phyloP scores from a whole-genome alignment of 2,797 vertebrate genomes.

The Rousettus madagascariensis region DNA sequence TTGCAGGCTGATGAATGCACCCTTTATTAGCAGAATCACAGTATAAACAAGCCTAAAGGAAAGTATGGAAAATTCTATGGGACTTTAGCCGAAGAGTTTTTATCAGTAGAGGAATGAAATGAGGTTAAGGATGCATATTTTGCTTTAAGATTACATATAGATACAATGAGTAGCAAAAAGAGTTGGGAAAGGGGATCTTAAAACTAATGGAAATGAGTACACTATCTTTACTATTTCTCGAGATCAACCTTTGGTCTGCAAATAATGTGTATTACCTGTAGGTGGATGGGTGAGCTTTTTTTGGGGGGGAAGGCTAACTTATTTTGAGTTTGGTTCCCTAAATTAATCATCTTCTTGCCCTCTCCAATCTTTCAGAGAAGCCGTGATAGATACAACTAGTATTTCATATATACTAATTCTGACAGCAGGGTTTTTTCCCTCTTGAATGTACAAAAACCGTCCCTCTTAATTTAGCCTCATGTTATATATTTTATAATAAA shows the following conservation, averaged over 20 bases:
- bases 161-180: neutral
- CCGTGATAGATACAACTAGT: neutral
- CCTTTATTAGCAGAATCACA: conserved; percentile 53
- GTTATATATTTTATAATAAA: neutral
- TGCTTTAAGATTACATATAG: neutral
- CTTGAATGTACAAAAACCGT: neutral
- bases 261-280: neutral
- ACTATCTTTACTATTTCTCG: neutral
- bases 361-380: neutral
- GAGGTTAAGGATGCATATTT: neutral
- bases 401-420: neutral
- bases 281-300: neutral
- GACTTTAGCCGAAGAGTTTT: neutral
- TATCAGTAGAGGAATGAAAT: conserved; percentile 19
- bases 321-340: neutral
- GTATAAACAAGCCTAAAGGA: conserved; percentile 36
- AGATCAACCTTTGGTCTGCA: neutral
- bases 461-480: neutral
- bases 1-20: neutral
- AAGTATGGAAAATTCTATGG: conserved; percentile 5
- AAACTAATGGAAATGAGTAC: neutral
- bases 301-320: neutral
- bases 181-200: neutral
- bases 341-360: neutral
- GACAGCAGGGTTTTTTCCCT: neutral